Evolutionary conservation across 2,888 invertebrate species (phyloP).

Genomic region (Mesorhabditis spiculigera): DNA sequence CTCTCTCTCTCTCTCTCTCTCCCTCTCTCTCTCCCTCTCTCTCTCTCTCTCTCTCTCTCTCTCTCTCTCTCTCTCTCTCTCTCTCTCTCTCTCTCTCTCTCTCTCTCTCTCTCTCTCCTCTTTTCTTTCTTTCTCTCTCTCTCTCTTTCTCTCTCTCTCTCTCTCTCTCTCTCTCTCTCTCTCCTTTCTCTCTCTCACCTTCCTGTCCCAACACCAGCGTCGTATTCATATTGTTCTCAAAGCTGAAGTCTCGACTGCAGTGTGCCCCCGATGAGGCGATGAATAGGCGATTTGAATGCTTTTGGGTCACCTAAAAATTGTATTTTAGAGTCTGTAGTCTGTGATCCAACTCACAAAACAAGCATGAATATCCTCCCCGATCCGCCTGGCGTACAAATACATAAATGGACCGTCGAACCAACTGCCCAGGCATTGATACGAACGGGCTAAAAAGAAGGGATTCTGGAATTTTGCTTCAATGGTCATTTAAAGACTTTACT

Average conservation of each 20-base stretch:
- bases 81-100: too few relatives aligned
- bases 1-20: too few relatives aligned
- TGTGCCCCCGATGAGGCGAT: conserved; percentile 36
- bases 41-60: too few relatives aligned
- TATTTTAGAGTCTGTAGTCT: too few relatives aligned
- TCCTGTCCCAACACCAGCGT: conserved; percentile 30
- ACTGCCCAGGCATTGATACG: conserved; percentile 40
- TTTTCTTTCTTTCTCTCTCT: too few relatives aligned
- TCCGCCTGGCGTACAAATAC: conserved; percentile 35
- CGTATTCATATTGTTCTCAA: conserved; percentile 30
- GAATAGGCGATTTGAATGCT: conserved; percentile 27
- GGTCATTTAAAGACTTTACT: too few relatives aligned
- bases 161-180: too few relatives aligned
- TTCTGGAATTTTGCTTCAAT: conserved; percentile 4
- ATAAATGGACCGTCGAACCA: conserved; percentile 41
- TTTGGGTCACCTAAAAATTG: conserved; percentile 22
- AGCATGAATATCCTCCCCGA: conserved; percentile 21
- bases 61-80: too few relatives aligned
- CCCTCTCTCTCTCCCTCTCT: too few relatives aligned
- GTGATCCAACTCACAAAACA: conserved; percentile 35
- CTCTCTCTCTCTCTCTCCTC: too few relatives aligned
- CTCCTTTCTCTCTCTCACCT: too few relatives aligned
- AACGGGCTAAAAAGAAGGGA: conserved; percentile 27
- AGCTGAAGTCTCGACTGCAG: conserved; percentile 41
- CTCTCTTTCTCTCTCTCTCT: too few relatives aligned